Base-by-base conservation (phyloP, 2,797 vertebrate genomes). In the Pseudochaenichthys georgianus region DNA sequence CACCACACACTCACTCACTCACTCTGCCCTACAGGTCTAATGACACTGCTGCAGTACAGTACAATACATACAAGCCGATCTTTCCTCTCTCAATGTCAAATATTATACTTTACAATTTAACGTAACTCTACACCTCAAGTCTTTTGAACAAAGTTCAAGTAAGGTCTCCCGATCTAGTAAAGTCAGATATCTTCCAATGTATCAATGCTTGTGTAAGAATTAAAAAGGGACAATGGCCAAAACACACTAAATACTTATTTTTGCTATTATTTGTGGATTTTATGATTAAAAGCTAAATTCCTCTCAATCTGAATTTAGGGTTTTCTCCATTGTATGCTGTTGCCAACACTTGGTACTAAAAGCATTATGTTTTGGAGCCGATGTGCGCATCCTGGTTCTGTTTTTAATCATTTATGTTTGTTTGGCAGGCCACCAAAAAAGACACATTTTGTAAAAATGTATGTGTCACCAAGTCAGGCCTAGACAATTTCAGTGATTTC, bases 41-140 rank as follows among this genome's bases (percentile, higher is more conserved):
- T 66, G 34, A 70, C 63, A 31, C 62, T 61, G 64, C 73, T 63
- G 66, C 74, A 75, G 64, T 83, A 73, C 69, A 84, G 34, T 80
- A 79, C 34, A 54, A 72, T 64, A 69, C 75, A 70, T 73, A 60
- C 43, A 59, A 52, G 13, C 16, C 46, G 41, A 8, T 43, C 34
- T 70, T 13, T 68, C 60, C 23, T 79, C 75, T 71, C n/a, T 75
- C 19, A 48, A 50, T 10, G 69, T 73, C 28, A 43, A 15, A 67
- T 53, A 11, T 52, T n/a, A 16, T 53, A 34, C 5, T 28, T 54
- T 28, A 47, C 9, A 28, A 19, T 15, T 42, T 16, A 51, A 48
- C 13, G 3, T 17, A 13, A 42, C 50, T 3, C 21, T 54, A 31
- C 0, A 48, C 5, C 28, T 48, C n/a, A 54, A 2, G 38, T 48